phyloP scores from a whole-genome alignment of 2,113 vertebrate genomes.

The Antigone vipio region DNA sequence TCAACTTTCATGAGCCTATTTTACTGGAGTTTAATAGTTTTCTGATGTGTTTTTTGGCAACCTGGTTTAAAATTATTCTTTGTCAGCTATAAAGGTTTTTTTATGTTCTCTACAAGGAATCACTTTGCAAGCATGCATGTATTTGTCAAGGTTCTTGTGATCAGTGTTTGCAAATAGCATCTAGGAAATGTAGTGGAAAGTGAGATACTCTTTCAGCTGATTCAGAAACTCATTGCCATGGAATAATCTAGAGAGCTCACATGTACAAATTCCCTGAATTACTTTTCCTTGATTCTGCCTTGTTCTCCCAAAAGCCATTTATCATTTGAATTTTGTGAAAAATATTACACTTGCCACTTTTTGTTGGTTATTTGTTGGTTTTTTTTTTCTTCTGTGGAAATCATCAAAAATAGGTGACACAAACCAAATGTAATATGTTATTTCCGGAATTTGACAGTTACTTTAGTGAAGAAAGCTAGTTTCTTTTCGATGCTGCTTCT shows the following conservation, averaged over 20 bases:
- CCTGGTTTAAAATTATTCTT: neutral
- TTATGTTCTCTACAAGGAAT: neutral
- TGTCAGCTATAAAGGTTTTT: neutral
- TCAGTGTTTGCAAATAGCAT: neutral
- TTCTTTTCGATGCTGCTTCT: neutral
- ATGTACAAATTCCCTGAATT: neutral
- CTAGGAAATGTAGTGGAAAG: constrained; percentile 27
- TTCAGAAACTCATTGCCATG: neutral
- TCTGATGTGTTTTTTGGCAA: neutral
- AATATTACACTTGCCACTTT: neutral
- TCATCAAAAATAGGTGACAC: neutral
- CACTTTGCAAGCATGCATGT: neutral
- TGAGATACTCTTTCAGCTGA: neutral
- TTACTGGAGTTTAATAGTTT: neutral
- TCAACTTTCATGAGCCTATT: neutral
- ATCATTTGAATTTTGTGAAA: neutral
- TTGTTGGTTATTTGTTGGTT: neutral
- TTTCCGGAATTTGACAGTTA: neutral
- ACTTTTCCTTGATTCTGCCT: neutral
- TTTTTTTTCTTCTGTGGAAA: neutral
- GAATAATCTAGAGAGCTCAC: neutral
- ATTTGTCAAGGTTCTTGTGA: neutral
- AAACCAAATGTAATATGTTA: neutral
- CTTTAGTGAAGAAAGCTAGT: neutral
- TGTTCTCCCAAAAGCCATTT: neutral